These are phyloP conservation scores for Chionomys nivalis DNA, from an alignment of 2,113 vertebrate species.

Conservation along the genomic window DNA sequence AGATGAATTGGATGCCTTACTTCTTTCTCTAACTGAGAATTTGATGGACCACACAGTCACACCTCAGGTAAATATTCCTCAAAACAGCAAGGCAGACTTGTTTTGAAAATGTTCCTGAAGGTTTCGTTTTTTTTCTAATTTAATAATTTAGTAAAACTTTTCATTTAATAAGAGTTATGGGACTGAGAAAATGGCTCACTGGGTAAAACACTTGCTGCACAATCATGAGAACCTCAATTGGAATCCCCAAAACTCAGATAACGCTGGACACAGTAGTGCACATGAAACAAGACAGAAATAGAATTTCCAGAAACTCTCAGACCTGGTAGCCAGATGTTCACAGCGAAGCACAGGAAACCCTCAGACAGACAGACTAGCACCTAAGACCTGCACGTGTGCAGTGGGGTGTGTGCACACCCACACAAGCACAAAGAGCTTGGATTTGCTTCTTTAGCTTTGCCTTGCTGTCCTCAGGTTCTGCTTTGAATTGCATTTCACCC, in stretches of 20 bases:
- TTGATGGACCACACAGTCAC: slow-evolving; percentile 93
- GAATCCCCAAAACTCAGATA: neutral
- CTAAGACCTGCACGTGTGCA: neutral
- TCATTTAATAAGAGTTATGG: neutral
- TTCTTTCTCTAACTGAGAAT: slow-evolving; percentile 89
- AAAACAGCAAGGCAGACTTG: slow-evolving; percentile 20
- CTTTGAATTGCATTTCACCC: slow-evolving; percentile 23
- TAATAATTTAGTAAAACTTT: neutral
- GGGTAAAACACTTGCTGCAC: neutral
- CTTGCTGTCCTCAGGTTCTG: slow-evolving; percentile 30
- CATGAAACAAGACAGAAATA: neutral
- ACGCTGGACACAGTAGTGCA: neutral
- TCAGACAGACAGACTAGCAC: neutral
- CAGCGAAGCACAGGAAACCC: neutral
- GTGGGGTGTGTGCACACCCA: no score
- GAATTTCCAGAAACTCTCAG: neutral
- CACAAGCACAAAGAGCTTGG: neutral
- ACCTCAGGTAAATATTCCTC: slow-evolving; percentile 87
- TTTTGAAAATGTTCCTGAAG: slow-evolving; percentile 38
- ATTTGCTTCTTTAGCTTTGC: neutral
- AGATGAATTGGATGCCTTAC: slow-evolving; percentile 89
- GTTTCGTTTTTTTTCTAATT: slow-evolving; percentile 26
- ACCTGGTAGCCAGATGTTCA: no score
- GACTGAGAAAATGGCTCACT: neutral
- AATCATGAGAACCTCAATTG: neutral